Base-by-base conservation (phyloP, 2,113 vertebrate genomes). In the Campylomormyrus tamandua region DNA sequence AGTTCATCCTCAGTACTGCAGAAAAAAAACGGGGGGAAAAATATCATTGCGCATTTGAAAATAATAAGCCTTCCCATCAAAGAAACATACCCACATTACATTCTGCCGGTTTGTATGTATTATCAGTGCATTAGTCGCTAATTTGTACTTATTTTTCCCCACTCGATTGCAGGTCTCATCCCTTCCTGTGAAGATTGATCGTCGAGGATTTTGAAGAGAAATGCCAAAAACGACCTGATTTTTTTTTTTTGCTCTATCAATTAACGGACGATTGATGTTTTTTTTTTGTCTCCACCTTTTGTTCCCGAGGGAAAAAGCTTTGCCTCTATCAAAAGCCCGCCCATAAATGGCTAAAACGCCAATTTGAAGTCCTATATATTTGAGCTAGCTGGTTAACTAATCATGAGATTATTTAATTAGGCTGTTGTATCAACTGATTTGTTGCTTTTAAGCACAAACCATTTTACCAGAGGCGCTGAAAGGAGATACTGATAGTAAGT, bases 401-500 rank as follows among this genome's bases (percentile, higher is more conserved):
- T 86, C 83, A 86, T 86, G 45, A 86, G 83, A 3, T 86, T 86
- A 86, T 49, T 50, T 83, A 96, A 95, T 94, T 91, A 95, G 94
- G 93, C 92, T 95, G 90, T 93, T 95, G 87, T 93, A 92, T 94
- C 92, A 93, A 93, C 94, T 83, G 88, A 95, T 95, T 95, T 95
- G 95, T 97, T 94, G 95, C 93, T 93, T 93, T 95, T 95, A 95
- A 95, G 95, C 95, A 96, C 95, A 94, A 89, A 94, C 93, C 94
- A 94, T 90, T 92, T 89, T 93, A 91, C 94, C 94, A 93, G 95
- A 97, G 96, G 96, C 97, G 97, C 97, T 96, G 97, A 97, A 96
- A 96, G 97, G 95, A 96, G 96, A 95, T 97, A 96, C 96, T 95
- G 96, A 97, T 98, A 98, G 97, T 98, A 98, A 98, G 97, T 97